Base-by-base conservation (phyloP, 2,797 vertebrate genomes). In the Pangasius mekongensis region DNA sequence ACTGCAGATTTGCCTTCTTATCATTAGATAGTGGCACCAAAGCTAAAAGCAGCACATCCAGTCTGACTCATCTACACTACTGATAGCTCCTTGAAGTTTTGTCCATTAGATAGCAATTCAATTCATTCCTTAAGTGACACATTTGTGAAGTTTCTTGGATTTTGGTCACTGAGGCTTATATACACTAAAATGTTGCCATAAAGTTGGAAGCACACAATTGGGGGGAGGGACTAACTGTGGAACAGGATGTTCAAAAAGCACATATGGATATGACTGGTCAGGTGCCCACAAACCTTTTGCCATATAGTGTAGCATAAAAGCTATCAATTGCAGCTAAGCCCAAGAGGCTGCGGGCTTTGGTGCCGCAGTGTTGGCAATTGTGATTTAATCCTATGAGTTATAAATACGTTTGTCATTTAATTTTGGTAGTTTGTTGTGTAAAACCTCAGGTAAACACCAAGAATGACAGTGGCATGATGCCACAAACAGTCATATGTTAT, bases 21-120 rank as follows among this genome's bases (percentile, higher is more conserved):
- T 88, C 74, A 71, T 85, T 88, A 49, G 36, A 85, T 71, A 18
- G n/a, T 88, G 22, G n/a, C 6, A 33, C 36, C 58, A 43, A 60
- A 39, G 56, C 64, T 86, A 87, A 88, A 60, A 83, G 58, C 14
- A 64, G 58, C 36, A 83, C 81, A 86, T 64, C 71, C 84, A 49
- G 47, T 47, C 88, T 88, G 84, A 80, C 58, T n/a, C 39, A 47
- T 83, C 58, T n/a, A 60, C 56, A 62, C 5, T 27, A 64, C 54
- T 85, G 78, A 86, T 56, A 30, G 49, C 73, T 6, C 3, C 76
- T 52, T 76, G 54, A 36, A 60, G 83, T 52, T 16, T n/a, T 64
- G n/a, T 56, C 24, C 2, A 22, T 82, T 71, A 52, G 74, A 27
- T 27, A 24, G 22, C 47, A 77, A 27, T 88, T 88, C 76, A 47